Evolutionary conservation across 2,888 invertebrate species (phyloP), one percentile per base, ranked within the genome.

Genomic region (Pediacus dermestoides): DNA sequence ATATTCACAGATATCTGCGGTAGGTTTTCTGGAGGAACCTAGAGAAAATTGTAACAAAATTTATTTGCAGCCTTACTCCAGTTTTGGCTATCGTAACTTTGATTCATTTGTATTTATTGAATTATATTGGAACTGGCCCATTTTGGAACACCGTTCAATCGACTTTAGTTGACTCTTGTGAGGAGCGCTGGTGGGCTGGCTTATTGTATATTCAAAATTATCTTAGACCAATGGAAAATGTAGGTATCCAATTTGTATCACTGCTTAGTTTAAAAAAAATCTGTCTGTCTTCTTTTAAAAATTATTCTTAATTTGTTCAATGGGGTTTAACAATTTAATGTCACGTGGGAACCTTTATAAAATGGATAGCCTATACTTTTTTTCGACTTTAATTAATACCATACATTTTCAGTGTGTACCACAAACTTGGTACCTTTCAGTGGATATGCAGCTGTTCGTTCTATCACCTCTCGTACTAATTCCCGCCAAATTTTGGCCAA

Each of bases 61-160:
- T n/a, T n/a, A n/a, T n/a, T n/a, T n/a, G n/a, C n/a, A 14, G 47
- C 51, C 52, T 75, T 31, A 72, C 73, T 1, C 58, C 60, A n/a
- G 45, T 54, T 1, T 32, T 53, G 10, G 39, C 28, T 13, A 28
- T 33, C 1, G 15, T 32, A 3, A 31, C 25, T 11, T 21, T 46
- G n/a, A 30, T 46, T 6, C 25, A 43, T 14, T 8, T 11, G 1
- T 27, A 23, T 30, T 14, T 46, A 4, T 6, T 38, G 13, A 15
- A 18, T 9, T 40, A 40, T 26, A 8, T 43, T 9, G 33, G 38
- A 2, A 30, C 18, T 30, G 46, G 46, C 9, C 46, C 46, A 1
- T n/a, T 40, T 2, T 43, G 46, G 46, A 8, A 22, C 6, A 9
- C 16, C 40, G n/a, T 31, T 9, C 8, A 28, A 4, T 3, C 12